Conservation (phyloP, 2,113 vertebrate genomes). For the Pungitius pungitius region DNA sequence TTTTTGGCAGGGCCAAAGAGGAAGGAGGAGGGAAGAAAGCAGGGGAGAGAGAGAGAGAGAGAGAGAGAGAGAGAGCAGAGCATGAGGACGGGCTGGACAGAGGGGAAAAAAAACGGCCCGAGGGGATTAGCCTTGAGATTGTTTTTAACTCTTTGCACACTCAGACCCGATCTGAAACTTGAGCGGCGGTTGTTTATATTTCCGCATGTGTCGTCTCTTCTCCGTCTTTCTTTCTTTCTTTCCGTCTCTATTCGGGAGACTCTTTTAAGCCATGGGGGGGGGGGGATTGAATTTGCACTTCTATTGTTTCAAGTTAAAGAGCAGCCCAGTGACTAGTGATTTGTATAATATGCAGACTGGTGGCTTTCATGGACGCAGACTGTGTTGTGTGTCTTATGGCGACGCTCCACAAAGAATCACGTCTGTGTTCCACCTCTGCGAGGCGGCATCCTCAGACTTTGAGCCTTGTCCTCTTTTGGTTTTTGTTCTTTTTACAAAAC, state of each 20-base stretch:
- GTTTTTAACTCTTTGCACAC: constrained; percentile 80
- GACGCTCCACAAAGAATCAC: constrained; percentile 27
- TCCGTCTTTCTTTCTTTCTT: constrained; percentile 5
- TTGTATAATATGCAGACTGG: constrained; percentile 63
- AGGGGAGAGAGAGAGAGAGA: constrained; percentile 32
- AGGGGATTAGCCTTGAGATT: constrained; percentile 69
- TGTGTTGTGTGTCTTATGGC: constrained; percentile 23
- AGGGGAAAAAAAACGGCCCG: constrained; percentile 29
- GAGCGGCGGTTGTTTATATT: constrained; percentile 50
- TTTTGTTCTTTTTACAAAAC: constrained; percentile 9
- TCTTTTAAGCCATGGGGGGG: constrained; percentile 16
- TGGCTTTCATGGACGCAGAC: constrained; percentile 55
- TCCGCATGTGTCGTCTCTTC: constrained; percentile 26
- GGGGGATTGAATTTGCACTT: constrained; percentile 58
- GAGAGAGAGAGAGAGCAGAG: constrained; percentile 48
- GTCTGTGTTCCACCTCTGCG: constrained; percentile 31
- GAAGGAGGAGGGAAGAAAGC: constrained; percentile 50
- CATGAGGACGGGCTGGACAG: constrained; percentile 49
- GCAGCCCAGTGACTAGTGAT: constrained; percentile 32
- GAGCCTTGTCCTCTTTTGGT: not conserved
- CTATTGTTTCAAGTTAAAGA: constrained; percentile 60
- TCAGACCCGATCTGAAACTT: constrained; percentile 31
- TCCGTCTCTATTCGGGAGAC: not conserved
- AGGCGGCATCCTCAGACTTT: constrained; percentile 20
- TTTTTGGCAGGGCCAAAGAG: constrained; percentile 85